phyloP scores from a whole-genome alignment of 2,113 vertebrate species.

The Parus major region DNA sequence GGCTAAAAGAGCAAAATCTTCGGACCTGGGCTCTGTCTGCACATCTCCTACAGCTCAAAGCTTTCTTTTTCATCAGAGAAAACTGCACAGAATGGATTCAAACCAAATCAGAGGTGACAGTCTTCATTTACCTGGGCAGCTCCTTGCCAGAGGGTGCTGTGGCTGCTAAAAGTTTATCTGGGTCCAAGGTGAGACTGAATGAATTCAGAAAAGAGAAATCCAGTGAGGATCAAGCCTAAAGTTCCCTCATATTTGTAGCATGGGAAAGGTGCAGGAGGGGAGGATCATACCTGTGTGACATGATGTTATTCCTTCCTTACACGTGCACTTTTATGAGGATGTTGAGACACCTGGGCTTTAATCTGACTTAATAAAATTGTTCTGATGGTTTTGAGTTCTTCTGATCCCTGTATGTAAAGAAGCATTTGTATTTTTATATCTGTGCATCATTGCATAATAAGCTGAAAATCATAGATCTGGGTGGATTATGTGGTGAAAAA shows the following conservation, averaged over 20 bases:
- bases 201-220: background rate
- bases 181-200: background rate
- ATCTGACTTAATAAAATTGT: conserved; percentile 33
- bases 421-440: conserved; percentile 5
- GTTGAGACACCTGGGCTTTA: background rate
- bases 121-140: background rate
- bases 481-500: background rate
- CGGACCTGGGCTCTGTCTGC: background rate
- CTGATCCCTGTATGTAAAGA: background rate
- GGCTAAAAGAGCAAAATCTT: background rate
- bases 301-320: background rate
- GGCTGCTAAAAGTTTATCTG: background rate
- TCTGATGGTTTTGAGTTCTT: conserved; percentile 9
- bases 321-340: background rate
- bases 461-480: background rate
- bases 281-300: background rate
- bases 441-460: background rate
- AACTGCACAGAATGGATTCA: background rate
- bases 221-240: background rate
- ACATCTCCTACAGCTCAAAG: background rate
- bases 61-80: background rate
- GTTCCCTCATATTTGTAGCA: background rate
- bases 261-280: background rate
- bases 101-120: background rate
- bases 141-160: background rate